These are phyloP conservation scores for Oscheius sp. DNA, from an alignment of 2,888 invertebrate genomes.

Conservation along the genomic window DNA sequence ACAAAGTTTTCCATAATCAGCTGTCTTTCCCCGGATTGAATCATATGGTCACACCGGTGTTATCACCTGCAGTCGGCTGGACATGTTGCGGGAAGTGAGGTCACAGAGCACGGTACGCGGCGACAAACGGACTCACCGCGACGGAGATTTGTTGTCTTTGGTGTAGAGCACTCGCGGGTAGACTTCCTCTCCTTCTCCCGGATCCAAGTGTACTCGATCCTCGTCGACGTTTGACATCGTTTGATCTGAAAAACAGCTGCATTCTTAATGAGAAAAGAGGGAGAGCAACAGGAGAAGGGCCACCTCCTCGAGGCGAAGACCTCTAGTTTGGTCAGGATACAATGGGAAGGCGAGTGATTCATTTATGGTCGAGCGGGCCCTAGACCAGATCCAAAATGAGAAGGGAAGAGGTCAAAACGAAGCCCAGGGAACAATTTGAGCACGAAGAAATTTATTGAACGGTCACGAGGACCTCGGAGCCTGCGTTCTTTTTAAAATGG, in stretches of 20 bases:
- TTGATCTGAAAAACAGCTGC: constrained; percentile 4
- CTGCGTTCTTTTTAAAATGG: constrained; percentile 16
- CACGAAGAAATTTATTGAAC: constrained; percentile 35
- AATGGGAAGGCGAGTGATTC: neutral
- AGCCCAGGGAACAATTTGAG: constrained; percentile 22
- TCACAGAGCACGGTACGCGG: neutral
- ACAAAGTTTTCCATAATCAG: constrained; percentile 3
- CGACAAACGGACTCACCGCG: too few species aligned
- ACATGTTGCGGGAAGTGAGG: neutral
- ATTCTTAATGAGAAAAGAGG: constrained; percentile 1
- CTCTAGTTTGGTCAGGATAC: neutral
- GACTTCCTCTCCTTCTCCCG: constrained; percentile 38
- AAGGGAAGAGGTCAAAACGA: constrained; percentile 1
- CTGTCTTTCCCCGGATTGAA: constrained; percentile 30
- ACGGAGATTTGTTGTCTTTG: constrained; percentile 17
- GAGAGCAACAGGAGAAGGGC: neutral
- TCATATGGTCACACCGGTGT: constrained; percentile 30
- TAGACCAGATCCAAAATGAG: neutral
- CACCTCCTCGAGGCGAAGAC: neutral
- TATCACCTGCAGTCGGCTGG: neutral
- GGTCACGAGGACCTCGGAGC: constrained; percentile 33
- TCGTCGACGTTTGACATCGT: constrained; percentile 30
- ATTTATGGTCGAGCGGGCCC: neutral
- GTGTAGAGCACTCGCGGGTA: constrained; percentile 33
- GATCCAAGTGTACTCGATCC: constrained; percentile 38